These are phyloP conservation scores for Acrocephalus kingi DNA, from an alignment of 2,113 vertebrate genomes.

Conservation along the genomic window DNA sequence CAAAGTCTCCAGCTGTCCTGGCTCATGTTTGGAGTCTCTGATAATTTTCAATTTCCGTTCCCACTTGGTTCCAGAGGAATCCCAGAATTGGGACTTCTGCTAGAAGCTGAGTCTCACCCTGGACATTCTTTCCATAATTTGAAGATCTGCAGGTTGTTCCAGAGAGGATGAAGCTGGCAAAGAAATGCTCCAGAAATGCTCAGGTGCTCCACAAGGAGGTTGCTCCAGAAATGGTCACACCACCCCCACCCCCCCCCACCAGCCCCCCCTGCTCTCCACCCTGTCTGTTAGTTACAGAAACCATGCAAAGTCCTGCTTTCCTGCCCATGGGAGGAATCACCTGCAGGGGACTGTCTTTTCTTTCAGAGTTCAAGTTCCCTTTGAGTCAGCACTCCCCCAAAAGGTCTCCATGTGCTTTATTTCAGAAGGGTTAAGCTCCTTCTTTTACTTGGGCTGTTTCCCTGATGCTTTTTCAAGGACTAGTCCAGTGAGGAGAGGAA, in stretches of 20 bases:
- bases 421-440: neutral
- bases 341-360: neutral
- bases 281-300: neutral
- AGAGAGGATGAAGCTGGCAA: neutral
- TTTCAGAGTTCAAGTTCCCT: neutral
- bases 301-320: neutral
- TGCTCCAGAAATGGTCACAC: neutral
- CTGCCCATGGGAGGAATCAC: neutral
- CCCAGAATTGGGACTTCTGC: neutral
- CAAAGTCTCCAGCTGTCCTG: conserved; percentile 6
- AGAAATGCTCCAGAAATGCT: neutral
- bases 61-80: neutral
- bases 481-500: neutral
- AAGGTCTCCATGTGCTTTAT: neutral
- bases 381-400: neutral
- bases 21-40: conserved; percentile 15
- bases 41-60: neutral
- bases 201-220: neutral
- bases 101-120: neutral
- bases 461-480: neutral
- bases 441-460: neutral
- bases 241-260: too few species aligned
- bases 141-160: neutral
- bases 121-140: neutral
- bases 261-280: neutral